A percentile compares a stretch with the other conserved stretches of the same genome.
These are phyloP conservation scores for Epinephelus malabaricus DNA, from an alignment of 2,797 vertebrate genomes.

Conservation along the genomic window DNA sequence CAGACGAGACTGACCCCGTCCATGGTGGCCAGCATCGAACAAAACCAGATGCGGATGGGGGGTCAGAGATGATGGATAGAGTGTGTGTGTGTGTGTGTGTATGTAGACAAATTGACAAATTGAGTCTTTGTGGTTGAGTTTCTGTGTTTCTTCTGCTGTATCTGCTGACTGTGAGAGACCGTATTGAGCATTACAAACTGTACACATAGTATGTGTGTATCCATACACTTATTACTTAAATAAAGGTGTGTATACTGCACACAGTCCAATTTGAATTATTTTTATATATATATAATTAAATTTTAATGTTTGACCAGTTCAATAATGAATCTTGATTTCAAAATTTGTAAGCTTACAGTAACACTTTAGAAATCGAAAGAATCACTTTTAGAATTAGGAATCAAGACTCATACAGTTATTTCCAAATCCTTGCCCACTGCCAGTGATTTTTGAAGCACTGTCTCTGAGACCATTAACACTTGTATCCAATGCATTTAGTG, in stretches of 20 bases:
- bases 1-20: slow-evolving; percentile 62
- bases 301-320: not conserved
- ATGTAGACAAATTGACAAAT: slow-evolving; percentile 24
- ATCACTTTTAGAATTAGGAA: not conserved
- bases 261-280: too few species aligned
- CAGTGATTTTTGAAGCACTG: too few species aligned
- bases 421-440: too few species aligned
- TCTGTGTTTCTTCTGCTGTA: not conserved
- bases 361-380: not conserved
- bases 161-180: slow-evolving; percentile 9
- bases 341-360: not conserved
- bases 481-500: too few species aligned
- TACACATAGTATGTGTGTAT: not conserved
- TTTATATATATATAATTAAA: not conserved
- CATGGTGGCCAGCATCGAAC: slow-evolving; percentile 57
- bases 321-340: not conserved
- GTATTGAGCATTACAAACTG: not conserved
- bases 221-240: not conserved
- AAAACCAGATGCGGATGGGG: slow-evolving; percentile 55
- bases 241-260: not conserved
- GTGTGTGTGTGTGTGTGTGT: slow-evolving; percentile 4
- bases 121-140: slow-evolving; percentile 18
- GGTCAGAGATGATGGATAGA: slow-evolving; percentile 55
- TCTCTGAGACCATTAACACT: too few species aligned
- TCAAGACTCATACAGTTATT: not conserved